Base-by-base conservation (phyloP, 2,888 invertebrate genomes). In the Liopterus haemorrhoidalis region DNA sequence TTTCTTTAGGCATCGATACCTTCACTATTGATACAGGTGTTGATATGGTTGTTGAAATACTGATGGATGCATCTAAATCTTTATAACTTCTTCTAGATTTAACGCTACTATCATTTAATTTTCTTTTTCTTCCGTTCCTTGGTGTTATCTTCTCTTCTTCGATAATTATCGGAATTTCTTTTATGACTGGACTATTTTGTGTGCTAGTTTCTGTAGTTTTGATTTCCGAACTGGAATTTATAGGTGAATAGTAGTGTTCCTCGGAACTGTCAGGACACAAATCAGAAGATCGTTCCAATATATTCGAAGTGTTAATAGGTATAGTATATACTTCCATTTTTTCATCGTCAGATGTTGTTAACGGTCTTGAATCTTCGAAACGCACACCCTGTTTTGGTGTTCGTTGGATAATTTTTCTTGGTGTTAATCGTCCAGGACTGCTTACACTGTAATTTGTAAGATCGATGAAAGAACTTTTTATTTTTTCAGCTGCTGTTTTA, bases 371-470 rank as follows among this genome's bases (percentile, higher is more conserved):
- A 2, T 44, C 38, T 31, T 44, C 38, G 6, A 45, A 45, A 24
- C 28, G 38, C 36, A 48, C 28, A 45, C 33, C 58, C 8, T 49
- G 49, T 2, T 55, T 48, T n/a, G 56, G 54, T 14, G 50, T 49
- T 36, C 55, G 49, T 5, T 49, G 32, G 5, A 63, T 38, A 5
- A 60, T 54, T 46, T 58, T 57, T 36, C 62, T 53, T 9, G 59
- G 54, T 4, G 56, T 50, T 22, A 62, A n/a, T n/a, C n/a, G n/a
- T n/a, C n/a, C n/a, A n/a, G n/a, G n/a, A n/a, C n/a, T n/a, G n/a
- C n/a, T n/a, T n/a, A n/a, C n/a, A n/a, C n/a, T n/a, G n/a, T n/a
- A n/a, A n/a, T n/a, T n/a, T n/a, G n/a, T n/a, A n/a, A n/a, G n/a
- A n/a, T n/a, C n/a, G n/a, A n/a, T n/a, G n/a, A n/a, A n/a, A n/a